Percentiles rank a stretch among this genome's conserved stretches.
phyloP scores from a whole-genome alignment of 2,888 invertebrate genomes.

The Deroplatys truncata region DNA sequence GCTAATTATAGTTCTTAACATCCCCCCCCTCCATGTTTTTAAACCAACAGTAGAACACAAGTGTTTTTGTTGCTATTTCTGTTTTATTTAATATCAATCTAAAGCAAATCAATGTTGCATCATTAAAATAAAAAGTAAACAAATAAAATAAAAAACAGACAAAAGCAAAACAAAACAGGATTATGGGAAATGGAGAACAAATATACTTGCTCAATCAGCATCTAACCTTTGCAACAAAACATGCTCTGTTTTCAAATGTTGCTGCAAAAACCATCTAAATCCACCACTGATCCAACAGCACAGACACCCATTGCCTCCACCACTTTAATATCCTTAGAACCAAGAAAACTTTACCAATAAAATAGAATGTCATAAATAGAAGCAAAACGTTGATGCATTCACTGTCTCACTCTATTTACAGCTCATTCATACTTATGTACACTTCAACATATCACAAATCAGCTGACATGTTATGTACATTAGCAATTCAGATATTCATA shows the following conservation, averaged over 20 bases:
- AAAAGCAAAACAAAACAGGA: neutral
- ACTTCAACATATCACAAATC: neutral
- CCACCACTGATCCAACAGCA: neutral
- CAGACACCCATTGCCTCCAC: neutral
- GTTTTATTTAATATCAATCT: neutral
- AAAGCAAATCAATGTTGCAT: neutral
- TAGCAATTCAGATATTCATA: neutral
- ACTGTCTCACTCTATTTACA: conserved; percentile 1
- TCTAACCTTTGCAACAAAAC: neutral
- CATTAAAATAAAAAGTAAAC: neutral
- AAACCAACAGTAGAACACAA: too few species aligned
- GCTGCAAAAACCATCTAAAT: neutral
- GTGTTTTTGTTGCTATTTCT: too few species aligned
- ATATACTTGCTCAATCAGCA: neutral
- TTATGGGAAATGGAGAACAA: neutral
- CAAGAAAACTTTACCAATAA: conserved; percentile 7
- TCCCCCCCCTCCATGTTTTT: neutral
- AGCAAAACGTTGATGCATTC: neutral
- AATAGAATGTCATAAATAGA: neutral
- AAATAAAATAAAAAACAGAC: too few species aligned
- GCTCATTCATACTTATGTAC: conserved; percentile 10
- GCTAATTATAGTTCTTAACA: neutral
- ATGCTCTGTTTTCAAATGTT: neutral
- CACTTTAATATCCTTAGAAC: neutral
- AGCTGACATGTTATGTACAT: neutral